Conservation (phyloP, 2,113 vertebrate genomes). For the Spilogale gracilis region DNA sequence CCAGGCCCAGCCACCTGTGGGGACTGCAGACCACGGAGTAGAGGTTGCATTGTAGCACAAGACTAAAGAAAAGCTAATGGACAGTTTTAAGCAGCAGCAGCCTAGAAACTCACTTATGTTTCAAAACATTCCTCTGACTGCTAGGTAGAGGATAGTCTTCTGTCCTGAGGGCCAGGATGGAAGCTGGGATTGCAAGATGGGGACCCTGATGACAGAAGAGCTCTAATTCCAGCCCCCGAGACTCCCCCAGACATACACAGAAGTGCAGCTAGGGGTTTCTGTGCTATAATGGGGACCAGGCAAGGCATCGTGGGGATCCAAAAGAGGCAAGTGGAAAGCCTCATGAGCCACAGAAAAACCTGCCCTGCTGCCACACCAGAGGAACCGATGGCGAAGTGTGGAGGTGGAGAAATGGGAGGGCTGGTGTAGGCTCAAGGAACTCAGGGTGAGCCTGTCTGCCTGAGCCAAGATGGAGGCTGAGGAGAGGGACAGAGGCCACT, state of each 20-base stretch:
- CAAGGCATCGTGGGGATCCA: not conserved
- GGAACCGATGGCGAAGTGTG: not conserved
- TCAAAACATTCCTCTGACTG: not conserved
- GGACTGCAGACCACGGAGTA: rapidly evolving
- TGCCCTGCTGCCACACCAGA: not conserved
- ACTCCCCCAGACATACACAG: not conserved
- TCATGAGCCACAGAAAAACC: not conserved
- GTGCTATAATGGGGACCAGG: not conserved
- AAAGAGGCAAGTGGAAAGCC: not conserved
- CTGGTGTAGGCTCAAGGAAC: not conserved
- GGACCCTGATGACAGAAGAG: not conserved
- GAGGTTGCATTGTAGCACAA: not conserved
- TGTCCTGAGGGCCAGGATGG: not conserved
- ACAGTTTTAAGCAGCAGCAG: not conserved
- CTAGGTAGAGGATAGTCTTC: not conserved
- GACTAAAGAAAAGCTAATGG: not conserved
- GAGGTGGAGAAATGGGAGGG: not conserved
- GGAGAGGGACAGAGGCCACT: not conserved
- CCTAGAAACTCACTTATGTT: not conserved
- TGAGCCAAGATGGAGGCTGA: not conserved
- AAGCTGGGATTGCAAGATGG: not conserved
- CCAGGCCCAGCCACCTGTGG: not conserved
- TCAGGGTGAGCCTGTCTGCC: not conserved
- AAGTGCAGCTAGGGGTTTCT: not conserved
- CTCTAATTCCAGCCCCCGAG: not conserved